Evolutionary conservation across 2,888 invertebrate genomes (phyloP).

Genomic region (Sinotaia quadrata): DNA sequence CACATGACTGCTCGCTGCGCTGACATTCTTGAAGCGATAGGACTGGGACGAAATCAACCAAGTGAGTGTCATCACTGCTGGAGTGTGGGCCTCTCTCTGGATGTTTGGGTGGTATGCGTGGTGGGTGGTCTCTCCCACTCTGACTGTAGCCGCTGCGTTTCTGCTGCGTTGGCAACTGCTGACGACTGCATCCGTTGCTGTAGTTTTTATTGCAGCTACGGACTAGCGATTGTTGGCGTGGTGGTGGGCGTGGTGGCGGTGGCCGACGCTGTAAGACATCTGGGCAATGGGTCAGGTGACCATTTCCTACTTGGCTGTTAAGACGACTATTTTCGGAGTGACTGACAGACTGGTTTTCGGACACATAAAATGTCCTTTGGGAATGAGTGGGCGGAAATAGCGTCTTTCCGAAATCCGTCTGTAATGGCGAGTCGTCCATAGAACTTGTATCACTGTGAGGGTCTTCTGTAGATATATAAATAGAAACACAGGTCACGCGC

Average conservation of each 20-base stretch:
- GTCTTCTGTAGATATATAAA: neutral
- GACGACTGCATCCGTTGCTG: neutral
- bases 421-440: neutral
- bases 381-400: neutral
- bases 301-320: too few species aligned
- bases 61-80: too few species aligned
- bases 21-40: too few species aligned
- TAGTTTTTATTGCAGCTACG: neutral
- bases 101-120: neutral
- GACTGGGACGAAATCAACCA: too few species aligned
- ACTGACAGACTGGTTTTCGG: too few species aligned
- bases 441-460: neutral
- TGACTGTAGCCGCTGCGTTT: neutral
- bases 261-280: slow-evolving; percentile 10
- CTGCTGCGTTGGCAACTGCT: neutral
- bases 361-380: slow-evolving; percentile 10
- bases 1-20: too few species aligned
- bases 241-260: neutral
- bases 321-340: too few species aligned
- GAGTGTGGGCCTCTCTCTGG: too few species aligned
- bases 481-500: too few species aligned
- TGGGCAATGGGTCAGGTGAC: too few species aligned
- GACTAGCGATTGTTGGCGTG: neutral
- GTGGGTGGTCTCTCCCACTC: neutral
- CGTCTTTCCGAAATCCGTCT: neutral